Base-by-base conservation (phyloP, 2,888 invertebrate species). In the Polietes domitor region DNA sequence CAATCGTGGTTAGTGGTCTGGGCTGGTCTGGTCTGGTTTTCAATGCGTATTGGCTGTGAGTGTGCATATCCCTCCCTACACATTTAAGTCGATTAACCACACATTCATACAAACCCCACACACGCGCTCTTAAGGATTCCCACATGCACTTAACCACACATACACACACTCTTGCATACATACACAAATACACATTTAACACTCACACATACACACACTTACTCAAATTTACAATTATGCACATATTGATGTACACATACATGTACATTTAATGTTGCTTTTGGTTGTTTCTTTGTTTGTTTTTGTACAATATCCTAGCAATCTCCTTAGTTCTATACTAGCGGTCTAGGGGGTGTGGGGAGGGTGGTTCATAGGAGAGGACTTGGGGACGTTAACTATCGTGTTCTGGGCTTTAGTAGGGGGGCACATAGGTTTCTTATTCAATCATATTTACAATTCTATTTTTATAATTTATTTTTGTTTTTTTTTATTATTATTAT, bases 131-230 rank as follows among this genome's bases (percentile, higher is more conserved):
- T 32, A 32, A 32, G 32, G 4, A 32, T 32, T 32, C 4, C 4
- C 32, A 32, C 4, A 32, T 32, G 4, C 32, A 47, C 47, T 17
- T n/a, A n/a, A 21, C 15, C 24, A 58, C 24, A 17, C 17, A 63
- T 32, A 17, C 17, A 32, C 32, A 15, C 63, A 32, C n/a, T 24
- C 10, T n/a, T 19, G 4, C 32, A 63, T 41, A 19, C 65, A 37
- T 10, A 12, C 63, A 32, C 5, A 15, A 26, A 61, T 28, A 12
- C 7, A n/a, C n/a, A 17, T 17, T 65, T 21, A 2, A 26, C 65
- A 72, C 28, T 47, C 28, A 65, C 53, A 80, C 75, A 63, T 70
- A 74, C 77, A 76, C 37, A 83, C 7, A 37, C 12, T 37, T 37
- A 37, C 37, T 10, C 82, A 73, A 12, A 21, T 17, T 0, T 32